phyloP scores from a whole-genome alignment of 30 jellyfish, hydroid and myxozoan species.

The Kudoa iwatai region DNA sequence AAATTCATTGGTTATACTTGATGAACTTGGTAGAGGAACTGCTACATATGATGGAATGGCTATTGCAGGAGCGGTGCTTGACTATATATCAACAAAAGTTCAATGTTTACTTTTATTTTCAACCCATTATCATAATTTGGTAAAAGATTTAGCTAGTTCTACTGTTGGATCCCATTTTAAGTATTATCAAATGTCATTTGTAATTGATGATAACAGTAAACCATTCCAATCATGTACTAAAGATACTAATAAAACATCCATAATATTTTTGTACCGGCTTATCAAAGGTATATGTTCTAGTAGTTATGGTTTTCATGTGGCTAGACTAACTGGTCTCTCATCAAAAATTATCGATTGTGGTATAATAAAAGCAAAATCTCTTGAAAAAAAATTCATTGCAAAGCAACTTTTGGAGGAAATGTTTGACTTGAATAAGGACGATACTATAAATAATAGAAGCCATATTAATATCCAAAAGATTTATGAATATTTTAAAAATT shows the following conservation, averaged over 20 bases:
- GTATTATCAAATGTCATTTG: neutral
- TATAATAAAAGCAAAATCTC: neutral
- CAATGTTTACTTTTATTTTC: slow-evolving; percentile 2
- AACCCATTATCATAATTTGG: slow-evolving; percentile 5
- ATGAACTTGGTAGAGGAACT: slow-evolving; percentile 8
- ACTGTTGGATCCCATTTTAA: neutral
- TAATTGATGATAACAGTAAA: neutral
- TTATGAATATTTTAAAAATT: too few species aligned
- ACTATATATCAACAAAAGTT: neutral
- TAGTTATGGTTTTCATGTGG: slow-evolving; percentile 24
- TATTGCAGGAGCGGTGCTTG: slow-evolving; percentile 6
- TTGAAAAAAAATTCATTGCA: neutral
- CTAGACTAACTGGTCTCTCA: slow-evolving; percentile 13
- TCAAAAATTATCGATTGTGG: neutral
- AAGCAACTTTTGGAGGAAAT: too few species aligned
- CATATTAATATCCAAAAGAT: too few species aligned
- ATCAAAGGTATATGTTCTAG: slow-evolving; percentile 3
- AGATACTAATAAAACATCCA: neutral
- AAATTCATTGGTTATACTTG: slow-evolving; percentile 4
- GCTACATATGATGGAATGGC: slow-evolving; percentile 9
- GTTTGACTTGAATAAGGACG: too few species aligned
- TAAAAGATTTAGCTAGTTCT: neutral
- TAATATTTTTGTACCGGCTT: slow-evolving; percentile 1
- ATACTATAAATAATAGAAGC: too few species aligned
- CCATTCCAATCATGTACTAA: slow-evolving; percentile 1